Conservation (phyloP, 1,140 invertebrate genomes). For the Drosophila chauvacae region DNA sequence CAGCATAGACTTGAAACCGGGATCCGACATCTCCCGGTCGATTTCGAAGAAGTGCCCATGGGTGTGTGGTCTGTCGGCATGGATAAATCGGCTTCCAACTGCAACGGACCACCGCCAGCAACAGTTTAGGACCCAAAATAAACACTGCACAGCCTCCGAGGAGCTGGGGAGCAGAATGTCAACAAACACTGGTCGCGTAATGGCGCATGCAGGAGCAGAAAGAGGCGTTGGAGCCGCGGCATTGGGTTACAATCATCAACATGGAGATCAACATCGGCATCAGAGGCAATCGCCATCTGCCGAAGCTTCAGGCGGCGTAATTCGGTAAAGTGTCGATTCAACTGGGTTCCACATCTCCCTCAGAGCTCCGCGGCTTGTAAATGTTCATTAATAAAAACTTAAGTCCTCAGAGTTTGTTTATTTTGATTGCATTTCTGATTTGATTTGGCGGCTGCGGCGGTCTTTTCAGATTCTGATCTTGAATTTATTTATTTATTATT, state of each 20-base stretch:
- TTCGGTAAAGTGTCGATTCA: conserved; percentile 61
- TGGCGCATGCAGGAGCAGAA: conserved; percentile 39
- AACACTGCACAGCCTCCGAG: conserved; percentile 30
- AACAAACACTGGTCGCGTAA: conserved; percentile 65
- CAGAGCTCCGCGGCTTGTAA: conserved; percentile 11
- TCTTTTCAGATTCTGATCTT: conserved; percentile 22
- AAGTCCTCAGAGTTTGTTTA: conserved; percentile 49
- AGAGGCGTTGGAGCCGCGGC: conserved; percentile 17
- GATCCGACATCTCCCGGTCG: background rate
- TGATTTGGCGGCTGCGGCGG: conserved; percentile 6
- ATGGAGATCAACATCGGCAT: conserved; percentile 38
- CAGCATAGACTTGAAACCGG: background rate
- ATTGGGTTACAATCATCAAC: conserved; percentile 59
- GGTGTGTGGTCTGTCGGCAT: conserved; percentile 74
- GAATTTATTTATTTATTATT: conserved; percentile 33
- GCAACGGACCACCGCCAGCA: conserved; percentile 57
- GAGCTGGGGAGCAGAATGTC: conserved; percentile 43
- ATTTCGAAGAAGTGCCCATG: conserved; percentile 39
- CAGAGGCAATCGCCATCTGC: conserved; percentile 18
- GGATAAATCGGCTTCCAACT: conserved; percentile 52
- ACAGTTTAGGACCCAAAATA: conserved; percentile 56
- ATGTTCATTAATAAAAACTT: conserved; percentile 37
- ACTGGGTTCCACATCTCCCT: conserved; percentile 2
- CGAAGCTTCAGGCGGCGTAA: conserved; percentile 49
- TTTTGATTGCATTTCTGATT: conserved; percentile 47